A percentile compares a stretch with the other conserved stretches of the same genome.
Evolutionary conservation across 2,113 vertebrate species (phyloP).

Genomic region (Aptenodytes forsteri): DNA sequence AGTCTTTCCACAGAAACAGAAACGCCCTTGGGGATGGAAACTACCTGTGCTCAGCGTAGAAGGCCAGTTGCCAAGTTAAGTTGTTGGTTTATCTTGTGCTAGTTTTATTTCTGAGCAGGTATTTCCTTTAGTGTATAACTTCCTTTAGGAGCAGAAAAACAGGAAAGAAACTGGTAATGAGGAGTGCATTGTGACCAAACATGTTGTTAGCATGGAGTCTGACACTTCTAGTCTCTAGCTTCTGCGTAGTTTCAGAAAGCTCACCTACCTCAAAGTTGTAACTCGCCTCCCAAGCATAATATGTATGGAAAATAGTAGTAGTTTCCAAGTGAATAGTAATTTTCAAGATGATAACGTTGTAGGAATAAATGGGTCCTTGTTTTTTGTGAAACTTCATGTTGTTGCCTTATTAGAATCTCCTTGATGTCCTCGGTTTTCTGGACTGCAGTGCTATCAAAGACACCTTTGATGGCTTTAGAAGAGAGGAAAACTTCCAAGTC

Average conservation of each 20-base stretch:
- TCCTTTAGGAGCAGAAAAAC: constrained; percentile 26
- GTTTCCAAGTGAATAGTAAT: not conserved
- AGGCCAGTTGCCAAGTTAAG: not conserved
- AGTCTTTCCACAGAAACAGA: not conserved
- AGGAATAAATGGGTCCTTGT: not conserved
- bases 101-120: constrained; percentile 7
- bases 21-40: constrained; percentile 29
- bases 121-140: constrained; percentile 10
- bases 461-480: constrained; percentile 37
- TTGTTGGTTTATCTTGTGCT: constrained; percentile 31
- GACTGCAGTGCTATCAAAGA: not conserved
- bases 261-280: not conserved
- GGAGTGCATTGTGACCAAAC: not conserved
- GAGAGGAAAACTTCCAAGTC: constrained; percentile 13
- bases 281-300: not conserved
- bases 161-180: not conserved
- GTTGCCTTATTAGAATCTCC: not conserved
- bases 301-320: not conserved
- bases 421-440: not conserved
- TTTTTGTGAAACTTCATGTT: not conserved
- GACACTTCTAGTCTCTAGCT: not conserved
- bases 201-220: not conserved
- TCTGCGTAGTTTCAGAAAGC: not conserved
- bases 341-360: not conserved
- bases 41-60: not conserved